Base-by-base conservation (phyloP, 2,113 vertebrate genomes). In the Echinops telfairi region DNA sequence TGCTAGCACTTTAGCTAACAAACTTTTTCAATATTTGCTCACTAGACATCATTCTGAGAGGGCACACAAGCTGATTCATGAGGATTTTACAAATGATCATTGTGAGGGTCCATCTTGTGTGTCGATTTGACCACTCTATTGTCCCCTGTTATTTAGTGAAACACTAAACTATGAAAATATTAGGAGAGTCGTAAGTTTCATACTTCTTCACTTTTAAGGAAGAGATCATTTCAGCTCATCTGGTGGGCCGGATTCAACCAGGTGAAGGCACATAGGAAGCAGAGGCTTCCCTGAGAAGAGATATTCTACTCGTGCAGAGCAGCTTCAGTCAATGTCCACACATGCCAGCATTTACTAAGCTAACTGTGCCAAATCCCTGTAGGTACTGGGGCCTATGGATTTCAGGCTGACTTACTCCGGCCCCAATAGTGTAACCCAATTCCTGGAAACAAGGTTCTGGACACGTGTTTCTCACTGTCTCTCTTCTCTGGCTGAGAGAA, bases 61-160 rank as follows among this genome's bases (percentile, higher is more conserved):
- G 91, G 38, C 60, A 87, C 14, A 87, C 17, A 53, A 43, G 73
- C n/a, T 94, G 83, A 89, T 77, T 90, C 79, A 86, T 58, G 81
- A 89, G 36, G 40, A 88, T 83, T 95, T 91, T 87, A 12, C 36
- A 95, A 80, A 82, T 80, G 57, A 85, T 76, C 25, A 89, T 68
- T 77, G 31, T 40, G 71, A 81, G 76, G n/a, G 33, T 86, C 53
- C 31, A 16, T 27, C 77, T 95, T 93, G 62, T 89, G 62, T 60
- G 68, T 83, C 79, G 57, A 43, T 88, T 92, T 93, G 84, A 8
- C n/a, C 89, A 88, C 76, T 9, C 29, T 77, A 15, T 66, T 73
- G 53, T 73, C 64, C 60, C 60, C 60, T 22, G 19, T 23, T 23
- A 62, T 6, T 62, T 17, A 62, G 60, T 62, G 17, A 62, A 62